Conservation (phyloP, 2,113 vertebrate species). For the Capricornis sumatraensis region DNA sequence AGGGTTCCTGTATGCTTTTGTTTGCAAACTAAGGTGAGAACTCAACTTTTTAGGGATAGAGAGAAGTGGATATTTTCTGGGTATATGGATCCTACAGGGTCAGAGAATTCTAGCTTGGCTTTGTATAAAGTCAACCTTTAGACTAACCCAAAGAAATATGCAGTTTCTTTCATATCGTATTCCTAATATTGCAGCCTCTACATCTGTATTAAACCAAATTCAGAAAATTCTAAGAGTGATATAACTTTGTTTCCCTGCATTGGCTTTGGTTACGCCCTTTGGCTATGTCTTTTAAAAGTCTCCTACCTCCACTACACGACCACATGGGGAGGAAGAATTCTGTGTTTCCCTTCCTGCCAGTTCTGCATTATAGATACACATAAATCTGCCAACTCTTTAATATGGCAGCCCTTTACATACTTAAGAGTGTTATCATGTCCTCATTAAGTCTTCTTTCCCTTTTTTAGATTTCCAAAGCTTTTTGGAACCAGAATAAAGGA, state of each 20-base stretch:
- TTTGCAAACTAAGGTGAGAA: neutral
- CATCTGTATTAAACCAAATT: neutral
- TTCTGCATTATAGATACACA: neutral
- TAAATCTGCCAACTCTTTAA: neutral
- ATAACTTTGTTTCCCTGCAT: neutral
- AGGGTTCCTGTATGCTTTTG: neutral
- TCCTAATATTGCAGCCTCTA: neutral
- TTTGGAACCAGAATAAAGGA: slow-evolving; percentile 12
- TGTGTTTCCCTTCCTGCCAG: neutral
- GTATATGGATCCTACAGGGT: neutral
- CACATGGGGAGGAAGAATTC: neutral
- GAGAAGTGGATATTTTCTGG: neutral
- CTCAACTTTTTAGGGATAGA: neutral
- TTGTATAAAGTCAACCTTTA: neutral
- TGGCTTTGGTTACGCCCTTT: neutral
- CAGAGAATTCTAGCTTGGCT: neutral
- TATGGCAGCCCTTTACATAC: neutral
- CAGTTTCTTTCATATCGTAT: neutral
- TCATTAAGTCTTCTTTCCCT: neutral
- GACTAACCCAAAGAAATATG: neutral
- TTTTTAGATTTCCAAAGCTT: neutral
- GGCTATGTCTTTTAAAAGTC: neutral
- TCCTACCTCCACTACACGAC: neutral
- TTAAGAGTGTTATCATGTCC: neutral
- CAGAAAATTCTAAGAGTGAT: neutral